phyloP scores from a whole-genome alignment of 2,888 invertebrate genomes.

The Aphrophora alni region DNA sequence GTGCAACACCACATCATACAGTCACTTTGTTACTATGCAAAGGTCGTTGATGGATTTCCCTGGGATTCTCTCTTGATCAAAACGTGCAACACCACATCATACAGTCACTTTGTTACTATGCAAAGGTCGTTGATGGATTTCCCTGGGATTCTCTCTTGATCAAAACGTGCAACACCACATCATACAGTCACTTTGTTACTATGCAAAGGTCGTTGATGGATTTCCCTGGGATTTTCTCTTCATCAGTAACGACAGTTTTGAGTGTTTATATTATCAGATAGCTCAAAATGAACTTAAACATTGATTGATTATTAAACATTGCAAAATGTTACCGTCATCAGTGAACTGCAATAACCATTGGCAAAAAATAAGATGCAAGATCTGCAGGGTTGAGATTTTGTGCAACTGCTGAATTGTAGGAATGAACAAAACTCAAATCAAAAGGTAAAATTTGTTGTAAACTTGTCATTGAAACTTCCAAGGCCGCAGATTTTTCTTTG shows the following conservation, averaged over 20 bases:
- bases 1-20: no score
- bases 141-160: no score
- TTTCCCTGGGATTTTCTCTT: neutral
- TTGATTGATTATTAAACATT: neutral
- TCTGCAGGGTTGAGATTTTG: constrained; percentile 48
- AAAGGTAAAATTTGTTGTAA: neutral
- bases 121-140: no score
- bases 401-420: neutral
- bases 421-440: neutral
- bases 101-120: no score
- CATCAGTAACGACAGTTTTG: neutral
- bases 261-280: neutral
- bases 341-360: neutral
- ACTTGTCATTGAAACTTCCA: neutral
- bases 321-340: neutral
- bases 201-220: neutral
- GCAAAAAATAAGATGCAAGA: constrained; percentile 31
- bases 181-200: neutral
- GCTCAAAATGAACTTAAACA: constrained; percentile 5
- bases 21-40: no score
- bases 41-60: no score
- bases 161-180: neutral
- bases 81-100: no score
- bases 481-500: neutral
- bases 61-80: no score